Base-by-base conservation (phyloP, 2,888 invertebrate species). In the Euzetes globulus region DNA sequence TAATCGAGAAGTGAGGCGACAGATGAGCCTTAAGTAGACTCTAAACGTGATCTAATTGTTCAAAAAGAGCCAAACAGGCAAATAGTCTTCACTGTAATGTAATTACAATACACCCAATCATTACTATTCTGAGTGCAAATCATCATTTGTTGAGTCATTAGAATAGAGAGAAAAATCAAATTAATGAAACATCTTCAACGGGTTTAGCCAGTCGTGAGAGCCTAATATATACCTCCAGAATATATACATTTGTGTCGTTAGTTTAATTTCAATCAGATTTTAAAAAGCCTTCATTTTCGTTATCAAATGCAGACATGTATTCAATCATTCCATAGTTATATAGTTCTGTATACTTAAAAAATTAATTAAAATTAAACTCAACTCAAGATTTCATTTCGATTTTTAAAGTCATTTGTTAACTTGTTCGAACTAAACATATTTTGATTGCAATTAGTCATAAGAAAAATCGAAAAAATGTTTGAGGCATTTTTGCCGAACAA, bases 101-200 rank as follows among this genome's bases (percentile, higher is more conserved):
- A 41, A 41, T 41, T 41, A 41, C 41, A 41, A 41, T 41, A 60
- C 60, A 60, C 60, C 60, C 60, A 50, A 60, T 60, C 27, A 60
- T 60, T 60, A 60, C 11, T 27, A 25, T 22, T 17, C 60, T 27
- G 50, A 50, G 50, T 50, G 19, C 50, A 50, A 47, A 47, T 47
- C 50, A 19, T 19, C 50, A 50, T 50, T 50, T 50, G n/a, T 50
- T 50, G 6, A 50, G 19, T n/a, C 50, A 19, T 50, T 50, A 19
- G 50, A 19, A 50, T 50, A 41, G 9, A 41, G 9, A 41, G 41
- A 13, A 41, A 41, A 9, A 41, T 50, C 4, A 50, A 50, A 50
- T 50, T 50, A 50, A n/a, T 47, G n/a, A 19, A n/a, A 50, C 1
- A 50, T n/a, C 50, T 50, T 47, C 11, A 50, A 50, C 50, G 50